Conservation (phyloP, 2,888 invertebrate species). For the Heteropelma amictum region DNA sequence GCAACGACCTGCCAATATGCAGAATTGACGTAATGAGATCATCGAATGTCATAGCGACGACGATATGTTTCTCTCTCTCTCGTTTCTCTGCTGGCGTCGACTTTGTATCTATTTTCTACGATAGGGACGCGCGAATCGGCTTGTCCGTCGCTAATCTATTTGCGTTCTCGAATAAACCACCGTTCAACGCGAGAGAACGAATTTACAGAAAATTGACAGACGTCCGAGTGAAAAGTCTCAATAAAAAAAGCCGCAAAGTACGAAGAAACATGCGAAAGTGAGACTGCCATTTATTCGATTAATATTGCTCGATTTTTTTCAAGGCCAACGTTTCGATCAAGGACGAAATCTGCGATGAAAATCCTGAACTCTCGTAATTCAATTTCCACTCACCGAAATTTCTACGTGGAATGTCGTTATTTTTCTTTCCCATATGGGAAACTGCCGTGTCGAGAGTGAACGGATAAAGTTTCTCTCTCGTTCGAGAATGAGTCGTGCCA, state of each 20-base stretch:
- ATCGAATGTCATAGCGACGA: slow-evolving; percentile 54
- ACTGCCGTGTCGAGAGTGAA: not conserved
- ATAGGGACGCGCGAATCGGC: slow-evolving; percentile 29
- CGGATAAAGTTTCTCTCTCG: not conserved
- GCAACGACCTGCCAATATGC: slow-evolving; percentile 55
- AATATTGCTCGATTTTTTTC: too few species aligned
- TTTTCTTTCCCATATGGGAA: too few species aligned
- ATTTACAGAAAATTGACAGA: not conserved
- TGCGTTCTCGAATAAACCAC: slow-evolving; percentile 14
- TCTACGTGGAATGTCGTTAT: too few species aligned
- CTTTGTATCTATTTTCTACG: slow-evolving; percentile 48
- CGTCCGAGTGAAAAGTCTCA: not conserved
- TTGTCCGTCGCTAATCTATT: slow-evolving; percentile 50
- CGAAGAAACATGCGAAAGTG: too few species aligned
- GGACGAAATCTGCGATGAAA: too few species aligned
- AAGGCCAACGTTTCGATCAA: too few species aligned
- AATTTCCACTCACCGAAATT: too few species aligned
- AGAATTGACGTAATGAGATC: slow-evolving; percentile 56
- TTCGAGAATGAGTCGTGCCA: not conserved
- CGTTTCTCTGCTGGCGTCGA: too few species aligned
- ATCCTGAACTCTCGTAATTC: too few species aligned
- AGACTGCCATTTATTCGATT: too few species aligned
- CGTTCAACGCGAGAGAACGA: not conserved
- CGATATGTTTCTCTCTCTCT: slow-evolving; percentile 30
- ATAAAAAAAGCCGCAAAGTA: too few species aligned